Conservation (phyloP, 2,888 invertebrate genomes). For the Cheilosia variabilis region DNA sequence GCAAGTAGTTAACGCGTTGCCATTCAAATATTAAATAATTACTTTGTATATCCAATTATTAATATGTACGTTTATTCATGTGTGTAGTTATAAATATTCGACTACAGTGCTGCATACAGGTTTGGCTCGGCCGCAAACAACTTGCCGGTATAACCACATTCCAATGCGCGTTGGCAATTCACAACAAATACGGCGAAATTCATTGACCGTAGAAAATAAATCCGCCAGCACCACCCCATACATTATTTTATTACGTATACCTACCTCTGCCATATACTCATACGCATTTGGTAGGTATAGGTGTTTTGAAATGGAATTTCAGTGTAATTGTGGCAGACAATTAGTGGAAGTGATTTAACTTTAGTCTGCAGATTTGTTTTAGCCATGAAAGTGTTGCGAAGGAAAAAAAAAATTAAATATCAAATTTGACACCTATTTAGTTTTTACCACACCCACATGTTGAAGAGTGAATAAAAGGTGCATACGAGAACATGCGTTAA, state of each 20-base stretch:
- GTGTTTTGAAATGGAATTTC: conserved; percentile 27
- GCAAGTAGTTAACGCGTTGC: conserved; percentile 9
- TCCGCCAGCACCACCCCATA: conserved; percentile 11
- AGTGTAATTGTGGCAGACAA: neutral
- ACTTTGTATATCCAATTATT: conserved; percentile 7
- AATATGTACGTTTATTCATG: neutral
- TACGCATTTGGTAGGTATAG: neutral
- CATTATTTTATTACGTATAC: neutral
- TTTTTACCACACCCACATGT: too few relatives aligned
- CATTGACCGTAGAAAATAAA: conserved; percentile 56
- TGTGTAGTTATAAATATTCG: neutral
- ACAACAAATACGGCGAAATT: conserved; percentile 41
- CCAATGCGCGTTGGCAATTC: conserved; percentile 46
- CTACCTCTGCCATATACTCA: neutral
- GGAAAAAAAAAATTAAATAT: too few relatives aligned
- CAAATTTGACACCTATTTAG: too few relatives aligned
- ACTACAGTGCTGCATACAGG: conserved; percentile 22
- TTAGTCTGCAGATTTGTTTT: neutral
- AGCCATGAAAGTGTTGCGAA: too few relatives aligned
- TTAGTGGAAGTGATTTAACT: conserved; percentile 9
- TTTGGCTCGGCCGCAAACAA: conserved; percentile 35
- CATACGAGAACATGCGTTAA: too few relatives aligned
- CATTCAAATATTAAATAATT: conserved; percentile 45
- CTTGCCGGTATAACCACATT: conserved; percentile 68
- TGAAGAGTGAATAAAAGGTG: too few relatives aligned